Conservation (phyloP, 2,888 invertebrate genomes). For the Cyrtodaria siliqua region DNA sequence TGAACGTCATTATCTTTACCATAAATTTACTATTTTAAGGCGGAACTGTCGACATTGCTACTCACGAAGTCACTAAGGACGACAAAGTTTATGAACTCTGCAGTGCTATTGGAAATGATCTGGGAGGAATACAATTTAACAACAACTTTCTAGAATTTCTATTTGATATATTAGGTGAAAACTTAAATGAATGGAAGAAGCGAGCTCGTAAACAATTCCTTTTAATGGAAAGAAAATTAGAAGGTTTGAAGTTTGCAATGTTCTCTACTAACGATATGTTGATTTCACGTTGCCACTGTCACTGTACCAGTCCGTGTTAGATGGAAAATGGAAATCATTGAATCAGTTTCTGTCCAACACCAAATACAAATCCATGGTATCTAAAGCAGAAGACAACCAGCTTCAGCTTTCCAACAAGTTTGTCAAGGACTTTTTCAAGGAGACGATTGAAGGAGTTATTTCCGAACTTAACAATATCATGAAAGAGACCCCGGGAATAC, state of each 20-base stretch:
- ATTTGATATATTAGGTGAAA: slow-evolving; percentile 14
- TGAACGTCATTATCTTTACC: background rate
- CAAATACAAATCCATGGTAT: too few relatives aligned
- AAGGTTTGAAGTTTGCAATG: slow-evolving; percentile 21
- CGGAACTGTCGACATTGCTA: slow-evolving; percentile 30
- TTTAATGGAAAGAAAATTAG: slow-evolving; percentile 18
- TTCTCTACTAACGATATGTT: slow-evolving; percentile 8
- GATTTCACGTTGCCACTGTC: slow-evolving; percentile 12
- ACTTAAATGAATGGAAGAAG: slow-evolving; percentile 5
- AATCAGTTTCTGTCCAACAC: background rate
- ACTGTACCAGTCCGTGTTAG: background rate
- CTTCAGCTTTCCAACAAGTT: slow-evolving; percentile 17
- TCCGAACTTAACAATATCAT: slow-evolving; percentile 4
- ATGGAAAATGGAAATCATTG: background rate
- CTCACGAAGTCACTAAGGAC: slow-evolving; percentile 7
- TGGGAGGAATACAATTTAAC: slow-evolving; percentile 26
- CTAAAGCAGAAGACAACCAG: slow-evolving; percentile 1
- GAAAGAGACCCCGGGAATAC: background rate
- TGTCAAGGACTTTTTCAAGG: slow-evolving; percentile 17
- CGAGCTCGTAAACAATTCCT: slow-evolving; percentile 12
- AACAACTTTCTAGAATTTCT: slow-evolving; percentile 16
- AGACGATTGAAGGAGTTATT: slow-evolving; percentile 14
- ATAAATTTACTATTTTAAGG: slow-evolving; percentile 7
- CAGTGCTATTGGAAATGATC: slow-evolving; percentile 19
- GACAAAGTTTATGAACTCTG: slow-evolving; percentile 18